A percentile compares a stretch with the other conserved stretches of the same genome.
These are phyloP conservation scores for Caenorhabditis drosophilae DNA, from an alignment of 2,888 invertebrate genomes.

Conservation along the genomic window DNA sequence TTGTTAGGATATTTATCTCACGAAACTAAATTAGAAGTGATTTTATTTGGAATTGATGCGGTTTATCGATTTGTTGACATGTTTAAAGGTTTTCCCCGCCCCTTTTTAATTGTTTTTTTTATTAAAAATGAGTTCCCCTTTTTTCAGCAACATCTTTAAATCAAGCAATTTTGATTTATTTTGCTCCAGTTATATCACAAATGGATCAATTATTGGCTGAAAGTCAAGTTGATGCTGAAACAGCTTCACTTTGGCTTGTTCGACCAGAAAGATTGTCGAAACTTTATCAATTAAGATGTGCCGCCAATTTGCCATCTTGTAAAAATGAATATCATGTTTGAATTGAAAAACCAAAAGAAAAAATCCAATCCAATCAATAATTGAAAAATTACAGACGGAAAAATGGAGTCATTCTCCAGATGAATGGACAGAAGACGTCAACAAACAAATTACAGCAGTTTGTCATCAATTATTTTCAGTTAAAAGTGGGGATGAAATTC, in stretches of 20 bases:
- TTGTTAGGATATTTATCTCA: constrained; percentile 56
- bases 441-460: constrained; percentile 63
- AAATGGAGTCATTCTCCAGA: constrained; percentile 58
- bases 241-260: constrained; percentile 64
- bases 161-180: constrained; percentile 55
- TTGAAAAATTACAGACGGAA: constrained; percentile 38
- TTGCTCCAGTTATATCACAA: constrained; percentile 59
- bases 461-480: constrained; percentile 62
- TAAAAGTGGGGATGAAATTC: constrained; percentile 33
- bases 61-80: constrained; percentile 58
- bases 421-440: constrained; percentile 60
- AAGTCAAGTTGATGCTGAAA: constrained; percentile 54
- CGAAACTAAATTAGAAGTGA: constrained; percentile 62
- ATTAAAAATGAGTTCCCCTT: too few relatives aligned
- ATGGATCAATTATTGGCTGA: constrained; percentile 56
- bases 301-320: constrained; percentile 60
- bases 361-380: too few relatives aligned
- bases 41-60: constrained; percentile 63
- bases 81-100: too few relatives aligned
- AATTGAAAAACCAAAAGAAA: neutral
- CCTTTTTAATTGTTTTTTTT: too few relatives aligned
- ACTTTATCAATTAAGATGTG: constrained; percentile 65
- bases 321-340: constrained; percentile 55
- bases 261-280: constrained; percentile 60
- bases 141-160: constrained; percentile 44